A percentile compares a stretch with the other conserved stretches of the same genome.
These are phyloP conservation scores for Icerya purchasi DNA, from an alignment of 2,888 invertebrate species.

Conservation along the genomic window DNA sequence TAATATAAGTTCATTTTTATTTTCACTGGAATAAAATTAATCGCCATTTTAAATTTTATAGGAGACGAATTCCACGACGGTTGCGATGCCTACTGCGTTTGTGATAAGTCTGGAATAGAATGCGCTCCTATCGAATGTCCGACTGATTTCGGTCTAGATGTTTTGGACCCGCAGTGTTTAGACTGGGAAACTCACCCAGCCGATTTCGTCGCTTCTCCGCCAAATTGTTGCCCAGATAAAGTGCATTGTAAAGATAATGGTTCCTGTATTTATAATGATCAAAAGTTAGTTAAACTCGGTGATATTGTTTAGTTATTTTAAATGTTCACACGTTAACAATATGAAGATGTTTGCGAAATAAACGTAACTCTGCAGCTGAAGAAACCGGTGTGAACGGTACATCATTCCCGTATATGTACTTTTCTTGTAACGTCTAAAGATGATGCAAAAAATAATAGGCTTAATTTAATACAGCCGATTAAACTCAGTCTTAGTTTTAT, in stretches of 20 bases:
- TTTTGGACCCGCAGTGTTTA: conserved; percentile 60
- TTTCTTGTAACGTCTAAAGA: no score
- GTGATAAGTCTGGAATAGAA: conserved; percentile 43
- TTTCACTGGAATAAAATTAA: no score
- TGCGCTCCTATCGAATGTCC: conserved; percentile 66
- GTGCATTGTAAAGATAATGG: conserved; percentile 61
- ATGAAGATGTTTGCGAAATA: no score
- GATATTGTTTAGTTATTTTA: no score
- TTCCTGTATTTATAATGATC: conserved; percentile 51
- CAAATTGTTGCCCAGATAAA: conserved; percentile 60
- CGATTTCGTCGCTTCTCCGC: conserved; percentile 43
- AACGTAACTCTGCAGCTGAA: no score
- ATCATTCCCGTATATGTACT: no score
- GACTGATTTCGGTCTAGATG: conserved; percentile 62
- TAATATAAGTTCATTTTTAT: no score
- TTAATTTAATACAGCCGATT: no score
- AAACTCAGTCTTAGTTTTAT: no score
- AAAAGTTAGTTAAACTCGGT: conserved; percentile 27
- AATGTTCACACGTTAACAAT: no score
- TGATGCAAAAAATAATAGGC: no score
- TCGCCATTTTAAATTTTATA: conserved; percentile 19
- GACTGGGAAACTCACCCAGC: conserved; percentile 67
- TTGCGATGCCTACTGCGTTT: conserved; percentile 57
- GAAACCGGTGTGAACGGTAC: no score
- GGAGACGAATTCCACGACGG: conserved; percentile 62